These are phyloP conservation scores for Heterodera schachtii DNA, from an alignment of 1,140 invertebrate genomes.

Conservation along the genomic window DNA sequence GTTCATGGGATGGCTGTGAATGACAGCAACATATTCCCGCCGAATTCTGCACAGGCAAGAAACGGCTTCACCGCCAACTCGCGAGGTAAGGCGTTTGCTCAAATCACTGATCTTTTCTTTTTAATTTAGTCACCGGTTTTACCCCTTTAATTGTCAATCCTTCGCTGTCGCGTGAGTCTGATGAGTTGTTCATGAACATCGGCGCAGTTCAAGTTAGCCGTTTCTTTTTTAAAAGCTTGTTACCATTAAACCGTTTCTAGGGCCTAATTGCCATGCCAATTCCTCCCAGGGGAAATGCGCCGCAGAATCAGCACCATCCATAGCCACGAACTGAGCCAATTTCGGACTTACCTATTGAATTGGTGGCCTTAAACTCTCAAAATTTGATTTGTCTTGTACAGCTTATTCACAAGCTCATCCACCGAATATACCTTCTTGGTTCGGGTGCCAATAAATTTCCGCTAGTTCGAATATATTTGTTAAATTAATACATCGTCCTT, in stretches of 20 bases:
- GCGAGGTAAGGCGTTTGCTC: not conserved
- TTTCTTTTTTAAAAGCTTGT: not conserved
- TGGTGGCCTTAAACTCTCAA: constrained; percentile 43
- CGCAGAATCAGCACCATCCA: constrained; percentile 29
- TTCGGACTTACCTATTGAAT: constrained; percentile 15
- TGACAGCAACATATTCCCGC: constrained; percentile 12
- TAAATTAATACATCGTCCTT: too few species aligned
- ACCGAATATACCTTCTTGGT: not conserved
- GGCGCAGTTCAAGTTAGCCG: not conserved
- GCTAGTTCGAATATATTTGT: not conserved
- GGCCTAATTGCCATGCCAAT: constrained; percentile 12
- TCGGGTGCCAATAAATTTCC: not conserved
- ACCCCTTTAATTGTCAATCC: not conserved
- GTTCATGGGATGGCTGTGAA: constrained; percentile 17
- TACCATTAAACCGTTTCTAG: not conserved
- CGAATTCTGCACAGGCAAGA: not conserved
- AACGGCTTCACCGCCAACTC: constrained; percentile 3
- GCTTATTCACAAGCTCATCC: not conserved
- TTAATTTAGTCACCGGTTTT: constrained; percentile 3
- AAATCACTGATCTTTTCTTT: not conserved
- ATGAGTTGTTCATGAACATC: not conserved
- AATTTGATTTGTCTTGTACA: not conserved
- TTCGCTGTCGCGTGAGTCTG: not conserved
- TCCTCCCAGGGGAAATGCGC: constrained; percentile 43
- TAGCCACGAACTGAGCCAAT: not conserved